Base-by-base conservation (phyloP, 2,797 vertebrate species). In the Todus mexicanus region DNA sequence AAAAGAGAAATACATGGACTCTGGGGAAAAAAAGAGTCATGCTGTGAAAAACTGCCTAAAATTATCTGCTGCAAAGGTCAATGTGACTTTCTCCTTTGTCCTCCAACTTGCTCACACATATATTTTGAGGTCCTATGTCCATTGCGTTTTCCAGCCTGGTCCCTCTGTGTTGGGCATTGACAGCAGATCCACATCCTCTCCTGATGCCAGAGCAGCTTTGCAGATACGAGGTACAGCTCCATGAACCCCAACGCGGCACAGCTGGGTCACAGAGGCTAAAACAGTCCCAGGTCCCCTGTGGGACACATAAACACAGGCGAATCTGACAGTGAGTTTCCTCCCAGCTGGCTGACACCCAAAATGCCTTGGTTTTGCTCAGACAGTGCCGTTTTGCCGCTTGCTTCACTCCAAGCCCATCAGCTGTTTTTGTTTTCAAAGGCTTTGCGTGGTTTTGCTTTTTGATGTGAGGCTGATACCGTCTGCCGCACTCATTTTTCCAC, bases 351-450 rank as follows among this genome's bases (percentile, higher is more conserved):
- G 16, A 70, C 64, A 78, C 66, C 15, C 93, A 78, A 87, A 93
- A 83, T 80, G 5, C 22, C 45, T 88, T 1, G 0, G 27, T 74
- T 77, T 51, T 78, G 57, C 66, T 88, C 91, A 93, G 73, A 72
- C 89, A 48, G 79, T 10, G 51, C 84, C 4, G 38, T 72, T 94
- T 90, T 4, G 1, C 73, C 0, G 5, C 77, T 61, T 1, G 1
- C 56, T 73, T 70, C 2, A 5, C 96, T 95, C 82, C 87, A 75
- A 91, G 70, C 40, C 79, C 85, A 95, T 94, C 94, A 93, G 63
- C 70, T 95, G 95, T 27, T 95, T 95, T 92, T 60, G 43, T 89
- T 94, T 95, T 79, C 48, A 78, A 91, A 91, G 73, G 73, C 72
- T 85, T 72, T 85, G 54, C 64, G 2, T 47, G 84, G 82, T 72